Base-by-base conservation (phyloP, 1,140 invertebrate species). In the Globodera ellingtonae region DNA sequence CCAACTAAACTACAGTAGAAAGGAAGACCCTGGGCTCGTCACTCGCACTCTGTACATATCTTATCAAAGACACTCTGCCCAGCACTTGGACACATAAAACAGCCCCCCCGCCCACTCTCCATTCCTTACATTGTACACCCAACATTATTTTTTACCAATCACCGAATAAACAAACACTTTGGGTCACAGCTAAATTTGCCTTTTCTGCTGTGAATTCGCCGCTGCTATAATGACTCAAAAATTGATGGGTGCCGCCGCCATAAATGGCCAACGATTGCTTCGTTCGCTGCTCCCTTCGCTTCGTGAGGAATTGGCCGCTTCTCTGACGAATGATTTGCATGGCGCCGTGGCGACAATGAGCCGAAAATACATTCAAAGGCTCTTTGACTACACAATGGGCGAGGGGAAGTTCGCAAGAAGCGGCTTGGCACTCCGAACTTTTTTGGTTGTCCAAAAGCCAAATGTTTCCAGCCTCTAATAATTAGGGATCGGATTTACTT, bases 331-430 rank as follows among this genome's bases (percentile, higher is more conserved):
- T 15, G 79, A 79, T 72, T 79, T 81, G 78, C 35, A 47, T 67
- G 80, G 59, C n/a, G 50, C 80, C 24, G 46, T 21, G 13, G 44
- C 62, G 13, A 7, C 44, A 47, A 44, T 50, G 15, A 48, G 74
- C 66, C 21, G 52, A 47, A 44, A 52, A 3, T 47, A 65, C 50
- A 81, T 81, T 35, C 66, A 66, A 3, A 70, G 75, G 21, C 35
- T 89, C 8, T 88, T 88, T 59, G 85, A 88, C 65, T 75, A 89
- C 67, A 89, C 83, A 46, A 84, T 88, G 62, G 71, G 78, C 52
- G 85, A 82, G 9, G 87, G 87, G 13, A 88, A 88, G 69, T 86
- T 80, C 75, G 85, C 74, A 1, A 79, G 87, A 15, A 82, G 84
- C 21, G 50, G 44, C 8, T 79, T 88, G n/a, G 82, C 78, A 6